Evolutionary conservation across 2,797 vertebrate species (phyloP).

Genomic region (Acrossocheilus fasciatus): DNA sequence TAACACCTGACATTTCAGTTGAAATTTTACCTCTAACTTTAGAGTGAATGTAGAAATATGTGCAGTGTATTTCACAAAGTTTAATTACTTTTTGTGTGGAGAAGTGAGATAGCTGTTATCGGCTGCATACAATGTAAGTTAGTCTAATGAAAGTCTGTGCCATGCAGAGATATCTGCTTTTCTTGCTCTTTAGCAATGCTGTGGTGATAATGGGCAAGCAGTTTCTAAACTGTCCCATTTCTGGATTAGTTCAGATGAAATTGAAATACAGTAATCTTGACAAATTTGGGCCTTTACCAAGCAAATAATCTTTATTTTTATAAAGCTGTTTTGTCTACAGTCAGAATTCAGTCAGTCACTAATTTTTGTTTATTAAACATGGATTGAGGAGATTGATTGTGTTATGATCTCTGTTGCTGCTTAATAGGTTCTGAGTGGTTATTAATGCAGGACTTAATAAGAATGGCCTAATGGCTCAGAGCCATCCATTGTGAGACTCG

Average conservation of each 20-base stretch:
- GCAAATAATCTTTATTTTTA: background rate
- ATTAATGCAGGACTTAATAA: background rate
- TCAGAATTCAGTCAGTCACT: background rate
- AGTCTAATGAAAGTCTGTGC: background rate
- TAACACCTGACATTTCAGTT: background rate
- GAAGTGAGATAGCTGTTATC: slow-evolving; percentile 7
- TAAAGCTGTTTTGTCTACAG: background rate
- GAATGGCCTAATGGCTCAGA: background rate
- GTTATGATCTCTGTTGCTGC: background rate
- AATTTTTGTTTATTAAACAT: background rate
- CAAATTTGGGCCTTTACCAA: background rate
- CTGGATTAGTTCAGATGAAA: background rate
- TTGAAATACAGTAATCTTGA: background rate
- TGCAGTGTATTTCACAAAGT: background rate
- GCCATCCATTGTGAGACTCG: background rate
- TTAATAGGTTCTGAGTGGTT: background rate
- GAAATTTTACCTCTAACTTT: background rate
- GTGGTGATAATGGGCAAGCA: background rate
- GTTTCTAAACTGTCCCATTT: background rate
- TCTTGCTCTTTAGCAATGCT: background rate
- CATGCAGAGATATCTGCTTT: background rate
- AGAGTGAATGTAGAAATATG: background rate
- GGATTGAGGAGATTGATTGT: background rate
- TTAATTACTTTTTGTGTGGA: background rate
- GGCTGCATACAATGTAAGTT: background rate